phyloP scores from a whole-genome alignment of 1,140 invertebrate species.

The Danaus melanippus region DNA sequence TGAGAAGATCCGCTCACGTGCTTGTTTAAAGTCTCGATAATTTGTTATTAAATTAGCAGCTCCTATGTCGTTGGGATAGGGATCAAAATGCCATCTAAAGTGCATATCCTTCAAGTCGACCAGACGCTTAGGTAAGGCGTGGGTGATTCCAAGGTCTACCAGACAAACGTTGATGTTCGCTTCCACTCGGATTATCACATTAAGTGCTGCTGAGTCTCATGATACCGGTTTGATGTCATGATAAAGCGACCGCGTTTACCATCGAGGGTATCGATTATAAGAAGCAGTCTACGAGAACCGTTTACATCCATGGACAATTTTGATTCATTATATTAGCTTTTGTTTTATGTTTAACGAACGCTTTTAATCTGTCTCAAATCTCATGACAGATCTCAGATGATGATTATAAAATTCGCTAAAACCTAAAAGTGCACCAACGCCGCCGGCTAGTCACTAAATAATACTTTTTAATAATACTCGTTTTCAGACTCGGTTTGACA shows the following conservation, averaged over 20 bases:
- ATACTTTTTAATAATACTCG: conserved; percentile 29
- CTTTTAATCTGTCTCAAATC: too few relatives aligned
- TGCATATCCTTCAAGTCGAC: conserved; percentile 5
- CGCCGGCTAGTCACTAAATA: conserved; percentile 26
- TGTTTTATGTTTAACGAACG: too few relatives aligned
- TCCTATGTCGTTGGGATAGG: conserved; percentile 5
- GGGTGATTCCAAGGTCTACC: conserved; percentile 26
- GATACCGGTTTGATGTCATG: conserved; percentile 16
- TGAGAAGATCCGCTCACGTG: conserved; percentile 12
- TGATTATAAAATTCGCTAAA: too few relatives aligned
- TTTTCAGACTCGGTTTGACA: conserved; percentile 32
- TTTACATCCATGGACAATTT: too few relatives aligned
- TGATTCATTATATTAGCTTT: too few relatives aligned
- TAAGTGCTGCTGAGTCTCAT: conserved; percentile 17
- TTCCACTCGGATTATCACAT: conserved; percentile 21
- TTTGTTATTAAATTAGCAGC: conserved; percentile 1
- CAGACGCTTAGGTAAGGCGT: conserved; percentile 12
- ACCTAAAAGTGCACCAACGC: conserved; percentile 14
- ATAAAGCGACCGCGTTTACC: too few relatives aligned
- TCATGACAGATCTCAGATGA: too few relatives aligned
- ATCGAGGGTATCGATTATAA: too few relatives aligned
- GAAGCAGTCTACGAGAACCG: too few relatives aligned
- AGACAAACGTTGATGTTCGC: conserved; percentile 25
- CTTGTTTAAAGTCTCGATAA: not conserved
- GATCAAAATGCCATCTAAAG: conserved; percentile 15